Evolutionary conservation across 2,797 vertebrate genomes (phyloP), one percentile per base, ranked within the genome.

Genomic region (Coregonus sp.): DNA sequence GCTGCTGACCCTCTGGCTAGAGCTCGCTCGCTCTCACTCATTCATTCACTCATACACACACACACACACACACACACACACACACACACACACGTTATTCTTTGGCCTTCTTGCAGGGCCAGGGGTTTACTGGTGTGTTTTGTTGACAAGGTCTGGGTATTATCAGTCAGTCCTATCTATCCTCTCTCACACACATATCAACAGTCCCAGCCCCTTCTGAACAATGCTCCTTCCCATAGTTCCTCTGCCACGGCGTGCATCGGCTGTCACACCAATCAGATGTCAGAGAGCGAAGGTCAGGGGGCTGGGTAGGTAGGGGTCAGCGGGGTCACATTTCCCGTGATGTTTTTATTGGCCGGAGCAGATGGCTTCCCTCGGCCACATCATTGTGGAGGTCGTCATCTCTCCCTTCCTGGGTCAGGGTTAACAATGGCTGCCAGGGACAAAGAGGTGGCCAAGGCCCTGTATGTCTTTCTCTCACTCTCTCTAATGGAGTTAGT

Each of bases 321-420:
- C 85, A 87, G 77, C 50, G 0, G 61, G 88, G 88, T 87, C 29
- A 66, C 78, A 31, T 78, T 91, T 86, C 88, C 86, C 86, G 78
- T 89, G 83, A 91, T 90, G 87, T 87, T 93, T 95, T 94, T 92
- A 94, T 89, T 92, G 90, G 89, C 85, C 83, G 75, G 80, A 90
- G 85, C 93, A 94, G 93, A 95, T 94, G 93, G 92, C 87, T 89
- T 87, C 85, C 88, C 88, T 88, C 83, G 84, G 82, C 79, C 86
- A 78, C 73, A 79, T 85, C 78, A 87, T 91, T 92, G 88, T 92
- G 82, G 82, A 82, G 86, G 77, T 70, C 76, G 84, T 82, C 85
- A 86, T 92, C 88, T 89, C 85, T 85, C 14, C 31, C 66, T 33
- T 20, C 86, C 83, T 25, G 70, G 66, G 86, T 92, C 89, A 90